These are phyloP conservation scores for Epistrophella euchroma DNA, from an alignment of 2,888 invertebrate genomes.

Conservation along the genomic window DNA sequence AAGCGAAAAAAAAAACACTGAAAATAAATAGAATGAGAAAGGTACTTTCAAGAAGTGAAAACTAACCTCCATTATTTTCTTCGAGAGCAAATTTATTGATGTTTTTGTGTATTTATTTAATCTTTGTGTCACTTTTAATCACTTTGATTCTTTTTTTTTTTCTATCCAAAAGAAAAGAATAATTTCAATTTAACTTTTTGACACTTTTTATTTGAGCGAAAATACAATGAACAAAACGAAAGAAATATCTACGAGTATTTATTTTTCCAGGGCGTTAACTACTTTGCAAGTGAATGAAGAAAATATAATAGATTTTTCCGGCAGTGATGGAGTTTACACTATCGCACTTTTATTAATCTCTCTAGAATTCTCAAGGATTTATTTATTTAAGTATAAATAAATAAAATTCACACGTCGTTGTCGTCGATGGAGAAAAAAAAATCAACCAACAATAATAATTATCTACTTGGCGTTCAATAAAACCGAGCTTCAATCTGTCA, in stretches of 20 bases:
- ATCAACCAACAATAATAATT: slow-evolving; percentile 37
- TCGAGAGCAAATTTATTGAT: slow-evolving; percentile 38
- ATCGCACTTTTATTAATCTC: slow-evolving; percentile 32
- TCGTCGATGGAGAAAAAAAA: slow-evolving; percentile 21
- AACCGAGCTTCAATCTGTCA: slow-evolving; percentile 75
- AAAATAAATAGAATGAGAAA: slow-evolving; percentile 18
- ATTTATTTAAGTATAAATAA: background rate
- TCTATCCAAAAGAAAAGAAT: slow-evolving; percentile 10
- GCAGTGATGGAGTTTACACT: slow-evolving; percentile 59
- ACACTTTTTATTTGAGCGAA: slow-evolving; percentile 51
- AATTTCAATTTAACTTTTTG: slow-evolving; percentile 41
- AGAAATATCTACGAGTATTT: too few species aligned
- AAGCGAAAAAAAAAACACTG: background rate
- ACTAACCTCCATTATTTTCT: slow-evolving; percentile 70
- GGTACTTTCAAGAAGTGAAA: slow-evolving; percentile 38
- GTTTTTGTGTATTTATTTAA: slow-evolving; percentile 32
- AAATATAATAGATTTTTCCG: slow-evolving; percentile 28
- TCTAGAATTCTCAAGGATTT: slow-evolving; percentile 2
- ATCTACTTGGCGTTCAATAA: slow-evolving; percentile 56
- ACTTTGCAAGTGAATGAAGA: slow-evolving; percentile 34
- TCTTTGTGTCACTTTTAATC: slow-evolving; percentile 36
- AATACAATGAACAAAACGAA: slow-evolving; percentile 28
- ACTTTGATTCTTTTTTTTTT: slow-evolving; percentile 45
- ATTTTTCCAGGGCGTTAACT: slow-evolving; percentile 69
- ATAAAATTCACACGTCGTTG: slow-evolving; percentile 15